A percentile compares a stretch with the other conserved stretches of the same genome.
Evolutionary conservation across 2,113 vertebrate genomes (phyloP).

Genomic region (Dromas ardeola): DNA sequence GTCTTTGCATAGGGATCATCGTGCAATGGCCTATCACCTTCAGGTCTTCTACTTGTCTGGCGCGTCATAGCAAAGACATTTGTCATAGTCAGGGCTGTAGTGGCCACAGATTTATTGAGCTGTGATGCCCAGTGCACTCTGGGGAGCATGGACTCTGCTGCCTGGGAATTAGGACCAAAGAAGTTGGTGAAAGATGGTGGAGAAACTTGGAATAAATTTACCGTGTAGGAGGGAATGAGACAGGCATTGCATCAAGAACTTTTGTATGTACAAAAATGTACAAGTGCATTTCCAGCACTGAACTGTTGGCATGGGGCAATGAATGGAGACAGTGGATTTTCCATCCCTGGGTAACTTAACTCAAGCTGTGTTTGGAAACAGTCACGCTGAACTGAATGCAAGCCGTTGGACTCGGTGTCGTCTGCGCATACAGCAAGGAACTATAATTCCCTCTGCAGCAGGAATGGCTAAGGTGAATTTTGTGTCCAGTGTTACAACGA

Average conservation of each 20-base stretch:
- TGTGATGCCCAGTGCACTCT: background rate
- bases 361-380: background rate
- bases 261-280: background rate
- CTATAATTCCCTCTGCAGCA: background rate
- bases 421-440: background rate
- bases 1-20: background rate
- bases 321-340: background rate
- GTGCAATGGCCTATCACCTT: constrained; percentile 16
- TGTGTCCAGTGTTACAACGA: background rate
- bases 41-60: constrained; percentile 25
- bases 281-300: background rate
- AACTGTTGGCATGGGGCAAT: background rate
- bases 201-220: background rate
- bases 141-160: background rate
- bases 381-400: background rate
- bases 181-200: background rate
- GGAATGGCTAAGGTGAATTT: background rate
- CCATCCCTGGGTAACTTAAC: background rate
- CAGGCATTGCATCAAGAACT: background rate
- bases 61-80: background rate
- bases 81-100: background rate
- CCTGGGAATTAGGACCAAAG: constrained; percentile 20
- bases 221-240: background rate
- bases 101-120: constrained; percentile 36
- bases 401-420: background rate